Conservation (phyloP, 2,113 vertebrate genomes). For the Anoura caudifer region DNA sequence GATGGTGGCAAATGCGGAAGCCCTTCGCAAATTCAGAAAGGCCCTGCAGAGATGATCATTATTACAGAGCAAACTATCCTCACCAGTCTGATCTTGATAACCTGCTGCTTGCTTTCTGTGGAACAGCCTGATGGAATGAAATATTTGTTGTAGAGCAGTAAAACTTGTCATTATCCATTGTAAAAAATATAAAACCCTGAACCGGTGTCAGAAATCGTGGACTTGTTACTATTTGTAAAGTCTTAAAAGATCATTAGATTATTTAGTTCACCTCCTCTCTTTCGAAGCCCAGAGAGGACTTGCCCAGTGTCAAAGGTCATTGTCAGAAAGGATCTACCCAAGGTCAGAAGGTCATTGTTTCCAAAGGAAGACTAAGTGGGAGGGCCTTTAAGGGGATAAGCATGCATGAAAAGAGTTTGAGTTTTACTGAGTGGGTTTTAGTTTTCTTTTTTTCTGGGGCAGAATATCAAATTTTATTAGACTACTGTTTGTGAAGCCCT, state of each 20-base stretch:
- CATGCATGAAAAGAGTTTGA: not conserved
- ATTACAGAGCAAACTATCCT: not conserved
- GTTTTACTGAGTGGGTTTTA: not conserved
- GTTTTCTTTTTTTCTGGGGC: not conserved
- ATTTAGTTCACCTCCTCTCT: not conserved
- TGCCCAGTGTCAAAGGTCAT: not conserved
- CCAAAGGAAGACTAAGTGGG: not conserved
- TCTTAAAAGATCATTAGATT: not conserved
- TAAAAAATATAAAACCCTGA: not conserved
- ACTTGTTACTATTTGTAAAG: not conserved
- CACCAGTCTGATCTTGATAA: not conserved
- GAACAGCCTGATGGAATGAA: not conserved
- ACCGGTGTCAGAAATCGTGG: not conserved
- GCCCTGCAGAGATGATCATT: fast-evolving
- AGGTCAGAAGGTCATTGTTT: not conserved
- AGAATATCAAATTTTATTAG: not conserved
- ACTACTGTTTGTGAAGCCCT: not conserved
- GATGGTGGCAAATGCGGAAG: not conserved
- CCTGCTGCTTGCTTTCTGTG: not conserved
- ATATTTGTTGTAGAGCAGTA: not conserved
- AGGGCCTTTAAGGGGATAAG: fast-evolving
- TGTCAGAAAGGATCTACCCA: not conserved
- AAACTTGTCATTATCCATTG: not conserved
- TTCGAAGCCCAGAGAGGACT: not conserved
- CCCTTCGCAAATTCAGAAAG: not conserved